Base-by-base conservation (phyloP, 37 sponge, comb jelly and placozoan species). In the Oscarella lobularis region DNA sequence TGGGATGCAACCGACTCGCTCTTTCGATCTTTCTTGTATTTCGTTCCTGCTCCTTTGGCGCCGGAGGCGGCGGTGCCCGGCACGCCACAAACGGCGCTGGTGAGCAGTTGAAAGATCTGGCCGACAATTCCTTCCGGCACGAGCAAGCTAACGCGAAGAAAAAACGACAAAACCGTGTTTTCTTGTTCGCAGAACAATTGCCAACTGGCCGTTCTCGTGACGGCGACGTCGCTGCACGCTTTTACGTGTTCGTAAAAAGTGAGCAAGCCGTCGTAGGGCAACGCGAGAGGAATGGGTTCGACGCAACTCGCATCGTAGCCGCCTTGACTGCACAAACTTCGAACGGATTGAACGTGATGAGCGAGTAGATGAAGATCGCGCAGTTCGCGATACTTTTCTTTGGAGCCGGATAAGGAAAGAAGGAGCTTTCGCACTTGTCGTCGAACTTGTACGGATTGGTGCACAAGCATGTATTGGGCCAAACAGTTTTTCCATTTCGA, bases 381-480 rank as follows among this genome's bases (percentile, higher is more conserved):
- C 0, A 83, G 74, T 1, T 73, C 81, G 38, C 95, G 83, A 39
- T 87, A 94, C 20, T 80, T 80, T 14, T 94, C 91, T 60, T 90
- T 90, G 0, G 95, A 87, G 3, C 91, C 91, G 84, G 88, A 90
- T 20, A 94, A 72, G 39, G 41, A 83, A 29, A 94, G 37, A 48
- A 94, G 71, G 31, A 93, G 78, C 84, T 92, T 68, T 5, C 71
- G 6, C 29, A 68, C 71, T 68, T 68, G 71, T 14, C 33, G 29
- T 4, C 31, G 6, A 20, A 68, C 71, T 34, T 5, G 31, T 20
- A 35, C 31, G 31, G 31, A 4, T 68, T 68, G 71, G 35, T 68
- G 71, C 5, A 14, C 29, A 30, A 14, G 29, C 71, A 48, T 48
- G 20, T 27, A 48, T 20, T 48, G 14, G 20, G 60, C 60, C 60